phyloP scores from a whole-genome alignment of 2,888 invertebrate species.

The Calephelis perditalis region DNA sequence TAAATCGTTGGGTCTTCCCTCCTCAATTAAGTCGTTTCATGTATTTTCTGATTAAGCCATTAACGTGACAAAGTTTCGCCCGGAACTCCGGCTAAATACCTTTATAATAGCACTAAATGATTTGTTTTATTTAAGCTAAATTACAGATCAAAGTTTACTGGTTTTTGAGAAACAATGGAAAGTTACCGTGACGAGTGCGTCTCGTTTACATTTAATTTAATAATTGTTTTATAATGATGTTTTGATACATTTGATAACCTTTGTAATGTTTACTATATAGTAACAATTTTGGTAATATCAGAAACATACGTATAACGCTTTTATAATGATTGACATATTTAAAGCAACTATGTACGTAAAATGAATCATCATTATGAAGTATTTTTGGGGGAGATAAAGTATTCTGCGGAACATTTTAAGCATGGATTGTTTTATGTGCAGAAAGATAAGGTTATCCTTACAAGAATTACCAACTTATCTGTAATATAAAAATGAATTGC shows the following conservation, averaged over 20 bases:
- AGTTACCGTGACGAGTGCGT: neutral
- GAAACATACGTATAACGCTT: neutral
- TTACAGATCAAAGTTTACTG: neutral
- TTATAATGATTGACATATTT: neutral
- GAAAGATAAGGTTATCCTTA: no score
- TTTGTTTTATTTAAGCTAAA: slow-evolving; percentile 1
- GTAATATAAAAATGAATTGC: no score
- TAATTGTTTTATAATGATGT: slow-evolving; percentile 10
- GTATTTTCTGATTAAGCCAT: neutral
- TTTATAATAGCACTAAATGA: neutral
- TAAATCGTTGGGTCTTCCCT: slow-evolving; percentile 6
- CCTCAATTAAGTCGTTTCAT: neutral
- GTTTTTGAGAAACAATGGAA: neutral
- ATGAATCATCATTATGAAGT: neutral
- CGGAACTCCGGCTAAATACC: neutral
- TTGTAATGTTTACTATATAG: neutral
- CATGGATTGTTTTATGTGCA: no score
- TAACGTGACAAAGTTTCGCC: neutral
- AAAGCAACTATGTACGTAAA: neutral
- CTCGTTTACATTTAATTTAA: neutral
- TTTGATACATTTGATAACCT: slow-evolving; percentile 5
- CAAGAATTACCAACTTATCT: no score
- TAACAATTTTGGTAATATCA: neutral
- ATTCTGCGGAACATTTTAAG: no score
- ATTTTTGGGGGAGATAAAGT: slow-evolving; percentile 9